These are phyloP conservation scores for Branchipolynoe longqiensis DNA, from an alignment of 2,888 invertebrate genomes.

Conservation along the genomic window DNA sequence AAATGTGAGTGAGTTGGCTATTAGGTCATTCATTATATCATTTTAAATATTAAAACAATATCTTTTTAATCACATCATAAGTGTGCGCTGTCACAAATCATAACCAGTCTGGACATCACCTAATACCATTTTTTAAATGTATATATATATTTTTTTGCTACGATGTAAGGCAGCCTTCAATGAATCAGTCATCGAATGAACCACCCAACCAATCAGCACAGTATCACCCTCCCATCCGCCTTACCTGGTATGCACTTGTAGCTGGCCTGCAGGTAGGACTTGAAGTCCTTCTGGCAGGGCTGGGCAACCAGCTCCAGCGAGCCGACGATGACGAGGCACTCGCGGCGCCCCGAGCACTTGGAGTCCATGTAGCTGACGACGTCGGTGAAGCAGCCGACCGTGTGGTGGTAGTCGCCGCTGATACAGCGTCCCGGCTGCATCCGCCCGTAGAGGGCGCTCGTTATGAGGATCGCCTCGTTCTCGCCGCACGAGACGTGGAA, in stretches of 20 bases:
- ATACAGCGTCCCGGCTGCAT: conserved; percentile 67
- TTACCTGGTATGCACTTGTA: conserved; percentile 66
- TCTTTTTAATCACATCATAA: no score
- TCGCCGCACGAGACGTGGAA: conserved; percentile 64
- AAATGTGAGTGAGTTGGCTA: no score
- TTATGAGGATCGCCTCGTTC: conserved; percentile 63
- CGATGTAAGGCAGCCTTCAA: no score
- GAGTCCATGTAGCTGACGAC: conserved; percentile 60
- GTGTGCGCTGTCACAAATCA: no score
- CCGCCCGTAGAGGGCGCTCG: conserved; percentile 66
- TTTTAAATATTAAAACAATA: no score
- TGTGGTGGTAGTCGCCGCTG: conserved; percentile 66
- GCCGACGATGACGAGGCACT: conserved; percentile 66
- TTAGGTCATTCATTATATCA: no score
- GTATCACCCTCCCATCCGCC: neutral
- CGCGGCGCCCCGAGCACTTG: conserved; percentile 56
- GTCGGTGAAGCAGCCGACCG: conserved; percentile 67
- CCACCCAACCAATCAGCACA: no score
- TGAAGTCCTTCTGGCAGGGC: conserved; percentile 59
- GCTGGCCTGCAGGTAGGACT: conserved; percentile 62
- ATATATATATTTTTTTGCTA: no score
- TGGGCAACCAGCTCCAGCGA: conserved; percentile 66
- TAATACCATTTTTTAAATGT: no score
- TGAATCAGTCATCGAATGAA: no score
- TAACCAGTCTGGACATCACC: no score